phyloP scores from a whole-genome alignment of 2,113 vertebrate genomes.

The Atrichornis clamosus region DNA sequence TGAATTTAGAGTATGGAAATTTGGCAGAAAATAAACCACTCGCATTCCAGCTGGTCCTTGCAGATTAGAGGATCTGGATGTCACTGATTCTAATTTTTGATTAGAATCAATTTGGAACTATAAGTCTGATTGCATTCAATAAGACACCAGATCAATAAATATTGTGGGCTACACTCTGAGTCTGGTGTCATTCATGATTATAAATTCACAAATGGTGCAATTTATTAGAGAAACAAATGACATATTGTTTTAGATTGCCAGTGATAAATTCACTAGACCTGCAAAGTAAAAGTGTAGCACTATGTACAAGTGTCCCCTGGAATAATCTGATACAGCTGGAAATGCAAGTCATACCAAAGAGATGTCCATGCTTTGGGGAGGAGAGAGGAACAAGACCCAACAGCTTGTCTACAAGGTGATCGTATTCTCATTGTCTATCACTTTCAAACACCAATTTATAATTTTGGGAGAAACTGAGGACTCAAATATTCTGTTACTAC shows the following conservation, averaged over 20 bases:
- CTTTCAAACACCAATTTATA: background rate
- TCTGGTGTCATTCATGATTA: background rate
- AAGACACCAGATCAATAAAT: background rate
- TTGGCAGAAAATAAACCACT: background rate
- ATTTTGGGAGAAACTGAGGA: background rate
- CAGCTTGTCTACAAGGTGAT: background rate
- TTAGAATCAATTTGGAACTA: background rate
- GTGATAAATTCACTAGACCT: background rate
- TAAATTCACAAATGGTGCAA: background rate
- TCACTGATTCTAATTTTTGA: background rate
- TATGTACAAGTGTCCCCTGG: background rate
- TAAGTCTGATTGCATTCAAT: fast-evolving
- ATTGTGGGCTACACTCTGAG: background rate
- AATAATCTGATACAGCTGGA: background rate
- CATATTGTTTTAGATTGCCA: background rate
- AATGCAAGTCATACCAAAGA: background rate
- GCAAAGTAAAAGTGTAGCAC: background rate
- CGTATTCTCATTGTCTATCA: background rate
- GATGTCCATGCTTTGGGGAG: background rate
- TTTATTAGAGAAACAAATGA: background rate
- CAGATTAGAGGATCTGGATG: background rate
- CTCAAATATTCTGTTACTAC: background rate
- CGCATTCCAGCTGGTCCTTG: fast-evolving
- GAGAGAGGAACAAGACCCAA: background rate
- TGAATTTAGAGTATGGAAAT: background rate